Evolutionary conservation across 2,888 invertebrate species (phyloP), one percentile per base, ranked within the genome.

Genomic region (Silvanus unidentatus): DNA sequence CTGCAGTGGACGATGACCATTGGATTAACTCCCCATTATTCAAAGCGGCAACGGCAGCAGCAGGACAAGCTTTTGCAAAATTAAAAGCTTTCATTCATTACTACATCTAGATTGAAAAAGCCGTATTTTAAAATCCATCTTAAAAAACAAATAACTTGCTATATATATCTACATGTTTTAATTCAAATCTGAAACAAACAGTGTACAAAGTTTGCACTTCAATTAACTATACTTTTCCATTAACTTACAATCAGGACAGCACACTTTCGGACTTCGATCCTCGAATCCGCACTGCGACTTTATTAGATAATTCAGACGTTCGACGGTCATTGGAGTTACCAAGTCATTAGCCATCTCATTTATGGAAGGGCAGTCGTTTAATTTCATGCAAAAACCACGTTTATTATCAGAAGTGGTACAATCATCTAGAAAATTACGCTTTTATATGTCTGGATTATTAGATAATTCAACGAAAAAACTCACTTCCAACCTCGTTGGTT

Each of bases 271-370:
- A 1, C 59, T 55, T 15, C 68, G 68, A 0, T 73, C 75, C 1
- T 71, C 66, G 53, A 75, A 77, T 2, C 77, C 77, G 49, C 79
- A 79, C 35, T 76, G 75, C 0, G 79, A 77, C 40, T 65, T 60
- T 29, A 71, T 71, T 11, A 79, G 63, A 52, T 70, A 76, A 10
- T 55, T 66, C 9, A 75, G 55, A 1, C 69, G 64, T 44, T 64
- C 60, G 2, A 51, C 27, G 8, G 61, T 61, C 38, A 66, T 47
- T 1, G 57, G 56, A 4, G 51, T 49, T 5, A 52, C 40, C 27
- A 52, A 55, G 46, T 62, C 59, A 27, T 59, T 54, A 28, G 60
- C 46, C 0, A 74, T 73, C 3, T 58, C 43, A 6, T 71, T 47
- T 1, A 78, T 59, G 0, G 53, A 34, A 2, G 64, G 66, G 45